Percentiles rank a stretch among this genome's conserved stretches.
These are phyloP conservation scores for Myoxocephalus aenaeus DNA, from an alignment of 2,797 vertebrate species.

Conservation along the genomic window DNA sequence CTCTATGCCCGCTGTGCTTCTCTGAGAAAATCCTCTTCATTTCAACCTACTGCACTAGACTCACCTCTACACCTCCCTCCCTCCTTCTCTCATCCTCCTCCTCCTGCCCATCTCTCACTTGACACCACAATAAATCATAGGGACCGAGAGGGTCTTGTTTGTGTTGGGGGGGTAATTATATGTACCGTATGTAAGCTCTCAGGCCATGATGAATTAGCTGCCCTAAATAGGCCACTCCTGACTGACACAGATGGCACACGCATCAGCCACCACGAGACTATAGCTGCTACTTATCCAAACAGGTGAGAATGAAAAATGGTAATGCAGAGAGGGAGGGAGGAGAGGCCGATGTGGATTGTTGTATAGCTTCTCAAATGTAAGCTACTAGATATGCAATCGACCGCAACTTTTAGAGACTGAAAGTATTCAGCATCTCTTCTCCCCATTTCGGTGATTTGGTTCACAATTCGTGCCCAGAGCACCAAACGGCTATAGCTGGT, in stretches of 20 bases:
- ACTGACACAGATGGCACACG: slow-evolving; percentile 77
- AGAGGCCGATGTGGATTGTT: not conserved
- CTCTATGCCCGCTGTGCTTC: slow-evolving; percentile 8
- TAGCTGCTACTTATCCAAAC: slow-evolving; percentile 41
- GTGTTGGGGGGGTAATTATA: slow-evolving; percentile 82
- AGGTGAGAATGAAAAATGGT: slow-evolving; percentile 18
- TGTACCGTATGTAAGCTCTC: slow-evolving; percentile 80
- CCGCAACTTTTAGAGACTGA: not conserved
- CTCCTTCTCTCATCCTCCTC: slow-evolving; percentile 16
- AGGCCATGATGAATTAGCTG: slow-evolving; percentile 84
- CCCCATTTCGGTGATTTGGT: not conserved
- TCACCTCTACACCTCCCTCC: slow-evolving; percentile 10
- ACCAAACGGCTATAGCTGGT: slow-evolving; percentile 2
- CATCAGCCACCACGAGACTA: slow-evolving; percentile 48
- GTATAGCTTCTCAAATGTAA: not conserved
- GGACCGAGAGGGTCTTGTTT: slow-evolving; percentile 79
- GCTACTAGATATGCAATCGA: not conserved
- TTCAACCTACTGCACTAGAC: slow-evolving; percentile 23
- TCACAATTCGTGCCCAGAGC: not conserved
- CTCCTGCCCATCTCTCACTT: slow-evolving; percentile 59
- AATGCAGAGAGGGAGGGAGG: not conserved
- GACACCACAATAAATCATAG: slow-evolving; percentile 83
- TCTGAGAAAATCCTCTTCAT: slow-evolving; percentile 42
- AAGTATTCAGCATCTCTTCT: not conserved
- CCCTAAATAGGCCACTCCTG: slow-evolving; percentile 83